Evolutionary conservation across 30 jellyfish, hydroid and myxozoan species (phyloP).

Genomic region (Clytia hemisphaerica): DNA sequence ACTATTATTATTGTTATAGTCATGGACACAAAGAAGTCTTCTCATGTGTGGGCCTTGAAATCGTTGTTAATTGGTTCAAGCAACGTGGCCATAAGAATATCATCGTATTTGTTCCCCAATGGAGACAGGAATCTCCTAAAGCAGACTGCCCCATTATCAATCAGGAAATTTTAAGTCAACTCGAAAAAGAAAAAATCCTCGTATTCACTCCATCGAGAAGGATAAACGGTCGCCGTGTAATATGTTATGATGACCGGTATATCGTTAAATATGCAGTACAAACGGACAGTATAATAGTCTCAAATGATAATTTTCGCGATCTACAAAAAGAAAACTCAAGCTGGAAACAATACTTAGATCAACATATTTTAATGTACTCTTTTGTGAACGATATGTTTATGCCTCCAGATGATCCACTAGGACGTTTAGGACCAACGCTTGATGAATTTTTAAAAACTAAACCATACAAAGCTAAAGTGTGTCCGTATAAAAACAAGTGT

Average conservation of each 20-base stretch:
- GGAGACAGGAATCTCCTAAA: conserved; percentile 79
- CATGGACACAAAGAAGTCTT: conserved; percentile 82
- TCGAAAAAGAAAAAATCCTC: conserved; percentile 58
- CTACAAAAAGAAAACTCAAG: conserved; percentile 61
- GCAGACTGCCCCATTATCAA: conserved; percentile 74
- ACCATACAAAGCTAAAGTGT: conserved; percentile 31
- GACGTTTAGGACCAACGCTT: conserved; percentile 76
- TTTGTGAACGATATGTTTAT: conserved; percentile 71
- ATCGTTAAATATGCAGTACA: conserved; percentile 69
- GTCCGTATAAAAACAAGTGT: conserved; percentile 74
- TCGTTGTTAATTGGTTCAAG: conserved; percentile 73
- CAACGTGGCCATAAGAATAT: conserved; percentile 75
- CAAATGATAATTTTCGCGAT: conserved; percentile 84
- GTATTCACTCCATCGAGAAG: conserved; percentile 84
- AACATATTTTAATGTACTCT: conserved; percentile 69
- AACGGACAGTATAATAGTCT: conserved; percentile 74
- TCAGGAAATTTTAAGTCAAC: conserved; percentile 53
- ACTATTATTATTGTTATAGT: conserved; percentile 28
- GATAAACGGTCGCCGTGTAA: conserved; percentile 77
- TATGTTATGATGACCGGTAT: conserved; percentile 82
- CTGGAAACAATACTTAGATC: conserved; percentile 66
- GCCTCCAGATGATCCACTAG: conserved; percentile 95
- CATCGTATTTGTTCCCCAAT: conserved; percentile 81
- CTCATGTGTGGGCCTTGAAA: conserved; percentile 68
- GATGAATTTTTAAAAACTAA: conserved; percentile 66